Evolutionary conservation across 2,797 vertebrate species (phyloP).

Genomic region (Perodicticus potto): DNA sequence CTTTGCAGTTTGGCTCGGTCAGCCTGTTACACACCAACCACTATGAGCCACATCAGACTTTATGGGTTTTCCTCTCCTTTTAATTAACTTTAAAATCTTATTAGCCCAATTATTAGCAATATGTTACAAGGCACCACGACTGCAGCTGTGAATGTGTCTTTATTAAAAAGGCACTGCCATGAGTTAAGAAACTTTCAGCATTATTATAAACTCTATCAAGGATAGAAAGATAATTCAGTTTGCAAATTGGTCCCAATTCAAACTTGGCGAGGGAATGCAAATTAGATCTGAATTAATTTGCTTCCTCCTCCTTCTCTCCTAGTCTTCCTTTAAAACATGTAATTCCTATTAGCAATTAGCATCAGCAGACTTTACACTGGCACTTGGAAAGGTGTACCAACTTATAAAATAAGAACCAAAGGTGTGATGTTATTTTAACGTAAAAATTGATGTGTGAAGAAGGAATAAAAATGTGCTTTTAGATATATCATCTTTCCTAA

Average conservation of each 20-base stretch:
- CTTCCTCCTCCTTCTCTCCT: slow-evolving; percentile 34
- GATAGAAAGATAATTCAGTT: slow-evolving; percentile 81
- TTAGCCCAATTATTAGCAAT: slow-evolving; percentile 83
- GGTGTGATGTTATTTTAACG: slow-evolving; percentile 74
- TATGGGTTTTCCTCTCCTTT: slow-evolving; percentile 75
- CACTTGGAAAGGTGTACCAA: slow-evolving; percentile 69
- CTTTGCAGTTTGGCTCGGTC: slow-evolving; percentile 73
- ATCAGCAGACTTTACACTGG: slow-evolving; percentile 71
- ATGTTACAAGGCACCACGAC: slow-evolving; percentile 72
- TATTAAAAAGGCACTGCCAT: slow-evolving; percentile 80
- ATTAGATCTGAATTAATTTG: slow-evolving; percentile 81
- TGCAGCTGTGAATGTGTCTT: slow-evolving; percentile 79
- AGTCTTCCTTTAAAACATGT: slow-evolving; percentile 76
- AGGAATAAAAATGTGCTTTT: slow-evolving; percentile 67
- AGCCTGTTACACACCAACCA: slow-evolving; percentile 58
- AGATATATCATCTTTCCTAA: slow-evolving; percentile 46
- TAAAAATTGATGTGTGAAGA: slow-evolving; percentile 59
- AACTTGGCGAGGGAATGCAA: slow-evolving; percentile 80
- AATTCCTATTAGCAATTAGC: slow-evolving; percentile 81
- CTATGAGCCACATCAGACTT: slow-evolving; percentile 63
- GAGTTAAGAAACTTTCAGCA: slow-evolving; percentile 79
- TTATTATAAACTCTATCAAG: slow-evolving; percentile 80
- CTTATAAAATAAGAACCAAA: slow-evolving; percentile 73
- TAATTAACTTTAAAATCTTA: slow-evolving; percentile 85
- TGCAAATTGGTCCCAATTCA: slow-evolving; percentile 83